A percentile compares a stretch with the other conserved stretches of the same genome.
Conservation (phyloP, 2,888 invertebrate genomes). For the Bellardia pandia region DNA sequence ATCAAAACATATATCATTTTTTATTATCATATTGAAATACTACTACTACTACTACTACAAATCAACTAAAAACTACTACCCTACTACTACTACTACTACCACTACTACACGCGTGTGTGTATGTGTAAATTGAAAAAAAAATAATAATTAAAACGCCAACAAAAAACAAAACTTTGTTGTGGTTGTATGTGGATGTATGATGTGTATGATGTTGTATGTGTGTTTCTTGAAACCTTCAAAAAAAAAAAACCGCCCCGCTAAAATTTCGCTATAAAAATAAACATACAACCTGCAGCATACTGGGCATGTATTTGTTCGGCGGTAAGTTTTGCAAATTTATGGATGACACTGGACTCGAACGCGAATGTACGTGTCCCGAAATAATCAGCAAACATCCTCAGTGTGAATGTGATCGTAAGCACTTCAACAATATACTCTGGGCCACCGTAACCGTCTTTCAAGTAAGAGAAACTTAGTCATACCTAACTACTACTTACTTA, state of each 20-base stretch:
- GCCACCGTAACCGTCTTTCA: slow-evolving; percentile 98
- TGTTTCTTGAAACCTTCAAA: slow-evolving; percentile 34
- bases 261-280: neutral
- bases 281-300: slow-evolving; percentile 89
- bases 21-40: slow-evolving; percentile 71
- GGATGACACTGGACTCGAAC: slow-evolving; percentile 92
- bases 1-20: slow-evolving; percentile 68
- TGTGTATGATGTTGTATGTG: slow-evolving; percentile 65
- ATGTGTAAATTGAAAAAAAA: slow-evolving; percentile 51
- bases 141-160: slow-evolving; percentile 19
- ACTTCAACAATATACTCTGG: slow-evolving; percentile 99
- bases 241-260: neutral
- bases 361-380: slow-evolving; percentile 97
- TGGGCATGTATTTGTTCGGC: slow-evolving; percentile 99
- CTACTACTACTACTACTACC: slow-evolving; percentile 64
- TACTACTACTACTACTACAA: slow-evolving; percentile 72
- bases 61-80: slow-evolving; percentile 70
- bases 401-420: slow-evolving; percentile 98
- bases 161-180: slow-evolving; percentile 31
- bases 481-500: slow-evolving; percentile 20
- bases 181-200: slow-evolving; percentile 45
- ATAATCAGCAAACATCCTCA: slow-evolving; percentile 94
- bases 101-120: slow-evolving; percentile 73
- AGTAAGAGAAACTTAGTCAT: slow-evolving; percentile 87
- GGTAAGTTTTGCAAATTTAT: slow-evolving; percentile 99